Evolutionary conservation across 2,113 vertebrate genomes (phyloP).

Genomic region (Mus spicilegus): DNA sequence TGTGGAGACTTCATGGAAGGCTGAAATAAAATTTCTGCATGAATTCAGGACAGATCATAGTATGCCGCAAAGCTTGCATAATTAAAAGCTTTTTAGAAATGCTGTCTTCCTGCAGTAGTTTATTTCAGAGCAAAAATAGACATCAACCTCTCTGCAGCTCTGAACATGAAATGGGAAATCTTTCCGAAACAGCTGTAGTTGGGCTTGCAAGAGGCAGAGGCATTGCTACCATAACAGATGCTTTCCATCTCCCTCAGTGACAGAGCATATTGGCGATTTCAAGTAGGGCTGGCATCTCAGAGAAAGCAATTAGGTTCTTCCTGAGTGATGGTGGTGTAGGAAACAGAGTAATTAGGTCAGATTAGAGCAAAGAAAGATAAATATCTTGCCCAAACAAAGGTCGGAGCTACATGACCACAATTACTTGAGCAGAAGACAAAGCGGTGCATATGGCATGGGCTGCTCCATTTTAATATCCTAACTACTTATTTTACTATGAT

Average conservation of each 20-base stretch:
- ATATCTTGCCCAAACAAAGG: conserved; percentile 35
- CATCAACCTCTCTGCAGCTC: neutral
- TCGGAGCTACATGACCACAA: conserved; percentile 35
- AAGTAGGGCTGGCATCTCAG: conserved; percentile 32
- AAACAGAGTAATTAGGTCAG: conserved; percentile 68
- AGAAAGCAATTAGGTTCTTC: conserved; percentile 74
- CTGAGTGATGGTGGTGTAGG: conserved; percentile 53
- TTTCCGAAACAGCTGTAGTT: conserved; percentile 51
- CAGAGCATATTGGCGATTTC: conserved; percentile 66
- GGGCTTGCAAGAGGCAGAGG: conserved; percentile 19
- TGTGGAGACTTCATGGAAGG: neutral
- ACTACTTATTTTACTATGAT: neutral
- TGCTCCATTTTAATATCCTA: neutral
- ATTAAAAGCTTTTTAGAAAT: neutral
- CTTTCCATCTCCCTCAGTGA: conserved; percentile 40
- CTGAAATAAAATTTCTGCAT: neutral
- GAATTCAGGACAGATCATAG: neutral
- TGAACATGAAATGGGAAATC: conserved; percentile 51
- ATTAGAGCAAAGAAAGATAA: conserved; percentile 67
- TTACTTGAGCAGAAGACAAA: conserved; percentile 38
- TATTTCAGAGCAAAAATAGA: neutral
- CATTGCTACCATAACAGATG: conserved; percentile 61
- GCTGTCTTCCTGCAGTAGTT: neutral
- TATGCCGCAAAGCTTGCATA: neutral
- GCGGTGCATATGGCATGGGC: neutral